These are phyloP conservation scores for Scarus forsteni DNA, from an alignment of 2,797 vertebrate genomes.

Conservation along the genomic window DNA sequence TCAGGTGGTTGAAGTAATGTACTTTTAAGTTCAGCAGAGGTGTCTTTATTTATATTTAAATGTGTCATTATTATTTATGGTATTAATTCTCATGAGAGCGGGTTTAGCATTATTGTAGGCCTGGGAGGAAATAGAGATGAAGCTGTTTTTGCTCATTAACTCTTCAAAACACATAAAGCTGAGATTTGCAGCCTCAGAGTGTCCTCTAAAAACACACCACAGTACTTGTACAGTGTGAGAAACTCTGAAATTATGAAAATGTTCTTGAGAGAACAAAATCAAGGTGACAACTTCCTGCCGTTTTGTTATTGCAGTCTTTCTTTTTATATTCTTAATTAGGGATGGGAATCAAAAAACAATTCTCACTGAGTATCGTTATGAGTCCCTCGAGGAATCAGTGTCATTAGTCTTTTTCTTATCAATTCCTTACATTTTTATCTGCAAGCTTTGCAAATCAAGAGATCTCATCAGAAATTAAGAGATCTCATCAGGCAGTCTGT, in stretches of 20 bases:
- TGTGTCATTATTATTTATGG: too few relatives aligned
- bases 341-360: too few relatives aligned
- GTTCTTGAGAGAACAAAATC: constrained; percentile 47
- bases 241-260: constrained; percentile 64
- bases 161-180: constrained; percentile 53
- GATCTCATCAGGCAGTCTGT: too few relatives aligned
- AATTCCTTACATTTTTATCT: too few relatives aligned
- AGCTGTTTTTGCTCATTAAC: constrained; percentile 38
- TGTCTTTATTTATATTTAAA: too few relatives aligned
- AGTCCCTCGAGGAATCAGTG: too few relatives aligned
- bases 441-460: too few relatives aligned
- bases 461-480: too few relatives aligned
- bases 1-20: neutral
- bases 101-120: constrained; percentile 39
- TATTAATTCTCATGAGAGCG: constrained; percentile 32
- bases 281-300: constrained; percentile 54
- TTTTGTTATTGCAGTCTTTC: constrained; percentile 59
- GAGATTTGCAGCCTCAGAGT: constrained; percentile 55
- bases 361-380: too few relatives aligned
- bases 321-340: constrained; percentile 35
- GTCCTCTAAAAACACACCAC: constrained; percentile 34
- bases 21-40: neutral
- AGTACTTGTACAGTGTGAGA: constrained; percentile 19
- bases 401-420: too few relatives aligned
- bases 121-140: constrained; percentile 33